Evolutionary conservation across 2,113 vertebrate genomes (phyloP), one percentile per base, ranked within the genome.

Genomic region (Gila orcuttii): DNA sequence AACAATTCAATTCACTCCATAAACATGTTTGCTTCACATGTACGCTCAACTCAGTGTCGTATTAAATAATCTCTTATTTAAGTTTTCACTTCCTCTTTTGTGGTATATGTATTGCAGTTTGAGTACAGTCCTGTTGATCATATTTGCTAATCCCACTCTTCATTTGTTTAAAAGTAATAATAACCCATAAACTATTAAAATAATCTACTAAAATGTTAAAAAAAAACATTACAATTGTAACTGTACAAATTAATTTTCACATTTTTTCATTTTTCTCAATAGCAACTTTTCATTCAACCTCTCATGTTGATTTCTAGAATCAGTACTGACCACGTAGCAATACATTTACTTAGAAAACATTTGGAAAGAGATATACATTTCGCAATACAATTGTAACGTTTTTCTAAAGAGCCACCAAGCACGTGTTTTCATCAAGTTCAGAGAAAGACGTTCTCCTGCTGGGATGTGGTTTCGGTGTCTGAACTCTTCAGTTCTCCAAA

Each of bases 381-480:
- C 21, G 0, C 42, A 39, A 10, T 42, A 21, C 12, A 42, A 4
- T 31, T 55, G 0, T 17, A 71, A 31, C 8, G 0, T 9, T 64
- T 47, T 75, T 75, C 28, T 57, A 3, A 21, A 57, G 50, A 39
- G 68, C 47, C 7, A 15, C 10, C 13, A 77, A 66, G 66, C 36
- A 71, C 36, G 31, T 19, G 81, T 33, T 71, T 82, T 86, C 7
- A 71, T 71, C 77, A 64, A 59, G 17, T 36, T 82, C 39, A 74
- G 39, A 87, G 33, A 79, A 28, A 77, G 55, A 33, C 12, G 2
- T 42, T 66, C 86, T 89, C 88, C 88, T 91, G 90, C 74, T 91
- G 91, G 90, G 89, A 93, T 92, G 93, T 90, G 93, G 93, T 93
- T 90, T 80, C 47, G 42, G 85, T 84, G 87, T 77, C 91, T 89